phyloP scores from a whole-genome alignment of 2,113 vertebrate species.

The Delphinapterus leucas region DNA sequence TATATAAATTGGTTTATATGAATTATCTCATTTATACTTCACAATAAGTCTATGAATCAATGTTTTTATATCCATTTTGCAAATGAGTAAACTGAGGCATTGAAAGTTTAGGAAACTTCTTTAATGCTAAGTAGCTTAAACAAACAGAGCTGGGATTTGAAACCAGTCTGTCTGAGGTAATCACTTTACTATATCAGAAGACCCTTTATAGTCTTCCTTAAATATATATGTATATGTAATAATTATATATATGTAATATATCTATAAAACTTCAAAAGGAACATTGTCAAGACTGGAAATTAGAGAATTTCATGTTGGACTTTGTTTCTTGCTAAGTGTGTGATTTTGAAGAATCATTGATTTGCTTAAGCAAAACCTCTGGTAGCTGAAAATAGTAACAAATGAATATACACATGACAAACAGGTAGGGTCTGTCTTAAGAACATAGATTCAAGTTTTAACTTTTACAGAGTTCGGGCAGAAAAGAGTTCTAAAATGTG shows the following conservation, averaged over 20 bases:
- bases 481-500: neutral
- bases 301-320: neutral
- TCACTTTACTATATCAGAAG: neutral
- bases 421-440: neutral
- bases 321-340: neutral
- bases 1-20: neutral
- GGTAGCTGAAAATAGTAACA: neutral
- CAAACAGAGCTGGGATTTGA: neutral
- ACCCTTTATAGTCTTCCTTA: neutral
- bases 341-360: conserved; percentile 2
- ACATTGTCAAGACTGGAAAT: neutral
- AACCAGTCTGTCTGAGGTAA: neutral
- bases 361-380: conserved; percentile 17
- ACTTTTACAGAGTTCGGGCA: neutral
- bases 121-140: neutral
- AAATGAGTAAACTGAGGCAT: neutral
- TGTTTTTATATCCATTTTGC: neutral
- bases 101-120: neutral
- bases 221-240: neutral
- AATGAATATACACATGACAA: neutral
- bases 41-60: neutral
- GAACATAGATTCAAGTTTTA: conserved; percentile 21
- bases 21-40: neutral
- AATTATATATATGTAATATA: neutral
- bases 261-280: neutral